Base-by-base conservation (phyloP, 2,888 invertebrate genomes). In the Achlya flavicornis region DNA sequence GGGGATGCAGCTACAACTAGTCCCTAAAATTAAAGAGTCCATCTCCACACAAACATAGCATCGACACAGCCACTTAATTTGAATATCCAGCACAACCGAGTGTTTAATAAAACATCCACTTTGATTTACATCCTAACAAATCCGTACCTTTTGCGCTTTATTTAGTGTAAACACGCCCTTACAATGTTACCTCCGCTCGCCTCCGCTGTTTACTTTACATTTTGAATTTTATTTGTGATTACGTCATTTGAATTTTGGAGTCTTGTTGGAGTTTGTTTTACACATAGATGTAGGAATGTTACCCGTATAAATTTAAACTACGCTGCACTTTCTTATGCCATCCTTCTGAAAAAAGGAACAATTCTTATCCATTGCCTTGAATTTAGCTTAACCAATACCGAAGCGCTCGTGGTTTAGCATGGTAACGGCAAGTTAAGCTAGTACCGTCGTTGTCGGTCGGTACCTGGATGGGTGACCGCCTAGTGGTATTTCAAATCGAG, bases 81-180 rank as follows among this genome's bases (percentile, higher is more conserved):
- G 91, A 92, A 93, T 92, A 92, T 88, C 89, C 87, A 85, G 87
- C 90, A 85, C 83, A 83, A 84, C 79, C 81, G 86, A 89, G 89
- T 91, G 92, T 92, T 93, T 93, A 92, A 93, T 92, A 93, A 92
- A 93, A 92, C 92, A 93, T 90, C 87, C 87, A 87, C 84, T 90
- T 92, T 91, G 93, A 93, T 93, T 93, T 92, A 92, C 91, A 90
- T 91, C 82, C 83, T 83, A 82, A 86, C 88, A 90, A 91, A 91
- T 90, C 91, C 85, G 88, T 90, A 92, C 92, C 92, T 93, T 90
- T 86, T 85, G 85, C 87, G 81, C 89, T 85, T 84, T 87, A 85
- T 87, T 84, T 83, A 84, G 84, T 89, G 91, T 89, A 92, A 91
- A 92, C 91, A 91, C 85, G 78, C 83, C 88, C 85, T 87, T 83